phyloP scores from a whole-genome alignment of 2,888 invertebrate species.

The Ornithoptera alexandrae region DNA sequence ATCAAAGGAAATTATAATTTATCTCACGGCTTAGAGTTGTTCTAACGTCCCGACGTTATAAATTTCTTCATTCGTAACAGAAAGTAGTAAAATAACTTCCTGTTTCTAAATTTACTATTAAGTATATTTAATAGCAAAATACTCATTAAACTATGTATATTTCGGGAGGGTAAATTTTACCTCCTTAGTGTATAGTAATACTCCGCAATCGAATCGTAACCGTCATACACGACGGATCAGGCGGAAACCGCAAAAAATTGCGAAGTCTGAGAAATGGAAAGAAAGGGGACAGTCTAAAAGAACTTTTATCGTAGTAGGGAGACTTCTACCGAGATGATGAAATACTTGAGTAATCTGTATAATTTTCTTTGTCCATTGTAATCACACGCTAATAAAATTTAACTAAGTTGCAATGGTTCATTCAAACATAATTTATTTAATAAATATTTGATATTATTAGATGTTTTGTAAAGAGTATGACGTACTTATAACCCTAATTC shows the following conservation, averaged over 20 bases:
- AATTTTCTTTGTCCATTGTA: too few relatives aligned
- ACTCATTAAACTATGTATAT: not conserved
- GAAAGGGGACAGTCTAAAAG: slow-evolving; percentile 49
- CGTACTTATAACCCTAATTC: too few relatives aligned
- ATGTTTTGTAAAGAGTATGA: not conserved
- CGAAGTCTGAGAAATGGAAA: slow-evolving; percentile 63
- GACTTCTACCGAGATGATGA: not conserved
- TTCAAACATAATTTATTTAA: too few relatives aligned
- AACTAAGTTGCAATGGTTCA: too few relatives aligned
- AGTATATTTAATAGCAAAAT: slow-evolving; percentile 5
- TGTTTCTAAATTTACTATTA: not conserved
- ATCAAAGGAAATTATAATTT: too few relatives aligned
- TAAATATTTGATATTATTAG: too few relatives aligned
- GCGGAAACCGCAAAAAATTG: slow-evolving; percentile 78
- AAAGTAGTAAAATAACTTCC: not conserved
- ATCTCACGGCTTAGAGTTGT: too few relatives aligned
- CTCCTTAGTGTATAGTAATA: slow-evolving; percentile 41
- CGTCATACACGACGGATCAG: slow-evolving; percentile 71
- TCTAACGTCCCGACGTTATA: too few relatives aligned
- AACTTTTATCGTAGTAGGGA: slow-evolving; percentile 28
- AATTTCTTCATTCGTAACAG: too few relatives aligned
- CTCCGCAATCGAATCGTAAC: slow-evolving; percentile 68
- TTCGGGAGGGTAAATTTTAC: slow-evolving; percentile 11
- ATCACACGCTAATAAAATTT: too few relatives aligned
- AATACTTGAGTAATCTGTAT: too few relatives aligned